Evolutionary conservation across 2,113 vertebrate species (phyloP), one percentile per base, ranked within the genome.

Genomic region (Dicrurus megarhynchus): DNA sequence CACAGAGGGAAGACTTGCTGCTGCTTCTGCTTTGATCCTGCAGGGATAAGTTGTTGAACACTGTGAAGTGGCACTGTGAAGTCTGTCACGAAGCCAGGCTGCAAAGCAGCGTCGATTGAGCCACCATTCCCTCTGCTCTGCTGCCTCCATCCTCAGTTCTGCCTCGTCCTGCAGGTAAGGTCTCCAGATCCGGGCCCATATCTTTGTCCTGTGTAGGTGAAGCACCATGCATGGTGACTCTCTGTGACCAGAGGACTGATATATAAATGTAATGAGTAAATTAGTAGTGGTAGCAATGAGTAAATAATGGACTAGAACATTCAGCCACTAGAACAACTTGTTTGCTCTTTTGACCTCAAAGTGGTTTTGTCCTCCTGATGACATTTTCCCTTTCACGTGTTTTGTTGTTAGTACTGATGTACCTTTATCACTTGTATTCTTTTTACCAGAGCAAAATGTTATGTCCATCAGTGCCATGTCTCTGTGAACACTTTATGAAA

Each of bases 151-250:
- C 71, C 33, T 64, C 1, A 0, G 15, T 22, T 73, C 16, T 64
- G 23, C 57, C 63, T 47, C 77, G 44, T 23, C 23, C 21, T 44
- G 46, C 68, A 61, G 41, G 55, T 65, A 35, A 63, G 44, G 23
- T 35, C 63, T 83, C 26, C 32, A 50, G 20, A 39, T 49, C n/a
- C 33, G 21, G 26, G 23, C 33, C 27, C 2, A 1, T 35, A 13
- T 47, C 33, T 3, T 21, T 56, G 52, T 57, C 37, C 70, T 41
- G 0, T 18, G 13, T 19, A 49, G 60, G 56, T 49, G 42, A 53
- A 74, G 47, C 33, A 16, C 26, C 35, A 50, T 49, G 33, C 22
- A 22, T 0, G 0, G 37, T 0, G 2, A 32, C 32, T 23, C 10
- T 69, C 57, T 3, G 2, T 53, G 22, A 56, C 12, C 27, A 26